Percentiles rank a stretch among this genome's conserved stretches.
Evolutionary conservation across 2,113 vertebrate species (phyloP).

Genomic region (Corapipo altera): DNA sequence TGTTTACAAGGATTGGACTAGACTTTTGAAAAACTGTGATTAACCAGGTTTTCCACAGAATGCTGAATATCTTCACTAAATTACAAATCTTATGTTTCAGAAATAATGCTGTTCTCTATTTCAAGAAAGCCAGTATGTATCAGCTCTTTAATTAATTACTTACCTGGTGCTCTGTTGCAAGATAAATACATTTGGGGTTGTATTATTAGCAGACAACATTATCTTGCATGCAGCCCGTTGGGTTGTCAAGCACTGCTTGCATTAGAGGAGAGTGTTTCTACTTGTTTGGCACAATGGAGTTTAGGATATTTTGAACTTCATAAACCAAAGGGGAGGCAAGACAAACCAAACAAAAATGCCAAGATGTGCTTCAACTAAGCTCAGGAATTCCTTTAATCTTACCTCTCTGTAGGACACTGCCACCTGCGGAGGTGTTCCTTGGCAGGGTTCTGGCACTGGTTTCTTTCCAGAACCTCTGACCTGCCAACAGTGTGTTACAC

Average conservation of each 20-base stretch:
- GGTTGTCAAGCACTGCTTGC: background rate
- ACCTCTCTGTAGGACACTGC: background rate
- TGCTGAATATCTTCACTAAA: background rate
- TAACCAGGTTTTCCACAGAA: conserved; percentile 2
- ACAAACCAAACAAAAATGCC: background rate
- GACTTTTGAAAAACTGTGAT: conserved; percentile 38
- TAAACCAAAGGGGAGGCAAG: background rate
- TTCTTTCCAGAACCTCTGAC: conserved; percentile 17
- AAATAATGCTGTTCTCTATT: background rate
- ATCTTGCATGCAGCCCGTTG: background rate
- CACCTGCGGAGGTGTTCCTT: conserved; percentile 37
- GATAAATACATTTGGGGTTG: background rate
- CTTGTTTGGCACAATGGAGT: background rate
- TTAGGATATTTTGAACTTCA: background rate
- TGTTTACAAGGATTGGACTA: conserved; percentile 53
- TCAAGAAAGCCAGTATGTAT: background rate
- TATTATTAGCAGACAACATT: background rate
- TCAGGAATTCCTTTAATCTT: conserved; percentile 39
- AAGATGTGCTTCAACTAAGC: conserved; percentile 23
- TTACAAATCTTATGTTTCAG: background rate
- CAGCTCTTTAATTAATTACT: conserved; percentile 28
- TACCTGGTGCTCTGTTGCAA: background rate
- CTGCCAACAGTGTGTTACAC: background rate
- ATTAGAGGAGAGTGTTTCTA: background rate
- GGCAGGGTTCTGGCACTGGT: conserved; percentile 41